Evolutionary conservation across 2,113 vertebrate genomes (phyloP), one percentile per base, ranked within the genome.

Genomic region (Leucosticte australis): DNA sequence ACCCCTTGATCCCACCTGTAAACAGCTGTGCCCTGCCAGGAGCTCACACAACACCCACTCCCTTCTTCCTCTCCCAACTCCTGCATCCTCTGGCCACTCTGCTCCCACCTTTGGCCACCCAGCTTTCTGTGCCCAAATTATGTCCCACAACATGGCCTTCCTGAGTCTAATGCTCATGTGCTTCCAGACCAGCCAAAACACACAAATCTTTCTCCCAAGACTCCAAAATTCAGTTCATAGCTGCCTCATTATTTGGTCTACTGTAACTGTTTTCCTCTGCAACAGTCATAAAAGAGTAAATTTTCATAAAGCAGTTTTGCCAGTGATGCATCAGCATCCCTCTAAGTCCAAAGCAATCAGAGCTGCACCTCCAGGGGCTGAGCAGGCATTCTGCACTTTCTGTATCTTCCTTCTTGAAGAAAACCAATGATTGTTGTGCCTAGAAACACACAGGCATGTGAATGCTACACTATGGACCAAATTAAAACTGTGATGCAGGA

Each of bases 111-210:
- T 35, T 8, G 46, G 13, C 39, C 42, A 52, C 11, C 3, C 57
- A 83, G 6, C 15, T 31, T 69, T 60, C 62, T 31, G 6, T 37
- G 20, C 42, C 46, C 42, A 68, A 5, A 21, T 63, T 56, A 3
- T n/a, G 16, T 39, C 71, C 50, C 28, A 28, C 27, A 67, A 20
- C 2, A 0, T 2, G 0, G 7, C 35, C 33, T 44, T 74, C 35
- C 35, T 2, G 0, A 62, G 27, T 24, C 21, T 50, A 46, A 65
- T 1, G 9, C 16, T 67, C 7, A 0, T 2, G 2, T 47, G 33
- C 35, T 83, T 65, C 83, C 59, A 73, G 24, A 62, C 6, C 5
- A 71, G 8, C 11, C 70, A 59, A 87, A 84, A 70, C 10, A 16
- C 17, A 73, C 19, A 23, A 60, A 68, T 10, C 22, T 17, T 52